phyloP scores from a whole-genome alignment of 2,888 invertebrate species.

The Polymixis flavicincta region DNA sequence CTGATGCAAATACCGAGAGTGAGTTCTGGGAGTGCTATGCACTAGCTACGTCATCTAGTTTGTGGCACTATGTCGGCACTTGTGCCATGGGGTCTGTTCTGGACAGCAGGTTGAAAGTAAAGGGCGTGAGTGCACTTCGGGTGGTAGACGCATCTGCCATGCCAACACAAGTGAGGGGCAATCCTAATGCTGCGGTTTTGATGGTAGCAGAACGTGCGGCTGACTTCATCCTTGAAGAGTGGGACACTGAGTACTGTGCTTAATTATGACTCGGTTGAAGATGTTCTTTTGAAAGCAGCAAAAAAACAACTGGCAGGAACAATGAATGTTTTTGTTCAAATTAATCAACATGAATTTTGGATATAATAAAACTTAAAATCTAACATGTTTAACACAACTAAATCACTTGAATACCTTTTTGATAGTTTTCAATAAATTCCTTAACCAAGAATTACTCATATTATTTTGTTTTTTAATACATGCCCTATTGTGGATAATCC shows the following conservation, averaged over 20 bases:
- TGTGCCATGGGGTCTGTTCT: conserved; percentile 62
- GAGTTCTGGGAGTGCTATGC: conserved; percentile 62
- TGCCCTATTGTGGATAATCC: neutral
- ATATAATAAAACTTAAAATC: neutral
- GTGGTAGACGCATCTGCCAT: conserved; percentile 60
- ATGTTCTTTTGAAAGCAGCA: neutral
- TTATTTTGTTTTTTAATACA: neutral
- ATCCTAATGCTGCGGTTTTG: conserved; percentile 46
- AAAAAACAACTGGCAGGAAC: neutral
- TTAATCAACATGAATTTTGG: neutral
- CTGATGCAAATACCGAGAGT: conserved; percentile 13
- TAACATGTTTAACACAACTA: neutral
- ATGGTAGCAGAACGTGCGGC: conserved; percentile 59
- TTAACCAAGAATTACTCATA: neutral
- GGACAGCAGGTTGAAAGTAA: conserved; percentile 50
- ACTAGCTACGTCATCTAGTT: conserved; percentile 49
- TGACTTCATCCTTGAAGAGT: conserved; percentile 10
- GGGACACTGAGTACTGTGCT: neutral
- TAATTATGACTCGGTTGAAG: neutral
- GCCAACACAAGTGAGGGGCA: conserved; percentile 51
- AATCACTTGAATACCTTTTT: neutral
- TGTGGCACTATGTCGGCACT: conserved; percentile 65
- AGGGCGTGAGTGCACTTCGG: conserved; percentile 41
- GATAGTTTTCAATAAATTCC: neutral
- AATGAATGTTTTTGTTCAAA: neutral